Evolutionary conservation across 2,113 vertebrate species (phyloP).

Genomic region (Tupaia tana): DNA sequence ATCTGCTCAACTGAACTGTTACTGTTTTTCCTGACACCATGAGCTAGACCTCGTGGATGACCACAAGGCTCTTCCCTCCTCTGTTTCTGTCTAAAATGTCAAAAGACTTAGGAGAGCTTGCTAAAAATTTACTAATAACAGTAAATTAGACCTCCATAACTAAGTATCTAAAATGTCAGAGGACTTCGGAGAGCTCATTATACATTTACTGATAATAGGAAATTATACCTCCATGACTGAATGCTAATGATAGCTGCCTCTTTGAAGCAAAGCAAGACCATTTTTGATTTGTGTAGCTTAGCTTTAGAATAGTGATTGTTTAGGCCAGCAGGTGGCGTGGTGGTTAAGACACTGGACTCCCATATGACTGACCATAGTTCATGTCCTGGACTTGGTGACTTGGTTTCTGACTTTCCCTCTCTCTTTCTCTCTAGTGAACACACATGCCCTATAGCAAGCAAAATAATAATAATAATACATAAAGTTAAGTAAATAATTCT

Average conservation of each 20-base stretch:
- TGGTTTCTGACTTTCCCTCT: too few relatives aligned
- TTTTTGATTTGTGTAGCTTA: constrained; percentile 52
- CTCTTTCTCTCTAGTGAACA: too few relatives aligned
- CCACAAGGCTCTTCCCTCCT: not conserved
- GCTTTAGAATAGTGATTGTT: not conserved
- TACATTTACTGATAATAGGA: not conserved
- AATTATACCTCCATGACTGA: constrained; percentile 10
- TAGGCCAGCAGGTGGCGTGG: not conserved
- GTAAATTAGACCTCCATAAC: not conserved
- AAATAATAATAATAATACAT: too few relatives aligned
- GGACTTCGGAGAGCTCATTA: not conserved
- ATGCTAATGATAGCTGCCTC: not conserved
- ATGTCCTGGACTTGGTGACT: too few relatives aligned
- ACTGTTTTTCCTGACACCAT: constrained; percentile 17
- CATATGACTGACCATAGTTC: too few relatives aligned
- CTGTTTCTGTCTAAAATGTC: not conserved
- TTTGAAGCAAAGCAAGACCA: not conserved
- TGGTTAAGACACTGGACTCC: too few relatives aligned
- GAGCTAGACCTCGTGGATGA: not conserved
- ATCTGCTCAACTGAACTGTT: constrained; percentile 3
- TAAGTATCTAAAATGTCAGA: not conserved
- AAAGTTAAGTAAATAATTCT: too few relatives aligned
- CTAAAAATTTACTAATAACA: not conserved
- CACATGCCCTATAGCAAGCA: too few relatives aligned
- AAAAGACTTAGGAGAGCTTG: not conserved